Base-by-base conservation (phyloP, 2,888 invertebrate species). In the Diarsia rubi region DNA sequence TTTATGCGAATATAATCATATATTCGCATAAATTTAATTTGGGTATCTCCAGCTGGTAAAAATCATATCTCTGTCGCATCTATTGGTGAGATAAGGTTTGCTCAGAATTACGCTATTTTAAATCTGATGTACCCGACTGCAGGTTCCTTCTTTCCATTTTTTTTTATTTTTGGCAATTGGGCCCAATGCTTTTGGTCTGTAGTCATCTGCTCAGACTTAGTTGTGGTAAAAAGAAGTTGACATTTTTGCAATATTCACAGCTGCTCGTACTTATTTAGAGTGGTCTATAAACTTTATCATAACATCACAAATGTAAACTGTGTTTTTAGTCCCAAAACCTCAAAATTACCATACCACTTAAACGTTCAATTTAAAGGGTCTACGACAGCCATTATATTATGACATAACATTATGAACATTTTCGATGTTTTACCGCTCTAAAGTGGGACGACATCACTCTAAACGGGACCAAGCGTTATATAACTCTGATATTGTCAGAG, bases 401-500 rank as follows among this genome's bases (percentile, higher is more conserved):
- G 73, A 84, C 52, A 68, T 37, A 85, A 86, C 69, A 67, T 70
- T 72, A 59, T 60, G 37, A 72, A 73, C 78, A 81, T 83, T 81
- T 78, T 65, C 69, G 75, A 78, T 62, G 75, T 68, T 86, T 80
- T 81, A 88, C 1, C 65, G 68, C 72, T 69, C 8, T 8, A 27
- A 84, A 83, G 84, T 88, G 69, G 87, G 77, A 84, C 86, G 68
- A 71, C 64, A 75, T 73, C 70, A 74, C 69, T 81, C 45, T 78
- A 83, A 88, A 83, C 63, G 82, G 81, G 82, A 79, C 78, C 83
- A 62, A 70, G 45, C 37, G 12, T 88, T 83, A 86, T 75, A 79
- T 79, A 88, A 88, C 54, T 52, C 0, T 63, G 77, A 82, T 84
- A 85, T 62, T 78, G 86, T 86, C 69, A 78, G 79, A 86, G 88